A percentile compares a stretch with the other conserved stretches of the same genome.
Conservation (phyloP, 2,888 invertebrate genomes). For the Deladenus siricidicola region DNA sequence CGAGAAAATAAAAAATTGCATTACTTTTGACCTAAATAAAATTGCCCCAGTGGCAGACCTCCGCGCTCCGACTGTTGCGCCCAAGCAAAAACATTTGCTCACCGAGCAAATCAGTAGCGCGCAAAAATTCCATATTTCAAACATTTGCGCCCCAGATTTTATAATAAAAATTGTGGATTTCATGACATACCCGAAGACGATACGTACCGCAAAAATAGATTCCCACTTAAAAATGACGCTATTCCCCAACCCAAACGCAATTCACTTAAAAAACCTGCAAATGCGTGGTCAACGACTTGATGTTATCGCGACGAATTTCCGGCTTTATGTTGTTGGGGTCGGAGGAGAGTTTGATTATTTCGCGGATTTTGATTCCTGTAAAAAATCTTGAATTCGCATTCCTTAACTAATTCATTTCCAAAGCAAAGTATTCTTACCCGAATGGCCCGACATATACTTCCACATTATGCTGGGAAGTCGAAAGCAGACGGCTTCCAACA, state of each 20-base stretch:
- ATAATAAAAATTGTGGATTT: too few relatives aligned
- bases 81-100: too few relatives aligned
- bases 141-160: too few relatives aligned
- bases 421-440: slow-evolving; percentile 29
- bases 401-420: neutral
- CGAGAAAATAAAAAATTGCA: too few relatives aligned
- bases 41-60: too few relatives aligned
- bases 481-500: slow-evolving; percentile 51
- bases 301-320: slow-evolving; percentile 48
- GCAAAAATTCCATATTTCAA: too few relatives aligned
- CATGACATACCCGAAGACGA: too few relatives aligned
- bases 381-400: slow-evolving; percentile 2
- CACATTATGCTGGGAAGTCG: slow-evolving; percentile 49
- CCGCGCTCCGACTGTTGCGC: too few relatives aligned
- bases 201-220: too few relatives aligned
- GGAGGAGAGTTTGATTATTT: slow-evolving; percentile 35
- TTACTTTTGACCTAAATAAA: too few relatives aligned
- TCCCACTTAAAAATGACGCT: too few relatives aligned
- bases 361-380: slow-evolving; percentile 45
- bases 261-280: slow-evolving; percentile 32
- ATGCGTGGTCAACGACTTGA: slow-evolving; percentile 47
- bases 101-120: too few relatives aligned
- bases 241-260: neutral
- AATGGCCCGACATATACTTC: slow-evolving; percentile 51
- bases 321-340: slow-evolving; percentile 54